A percentile compares a stretch with the other conserved stretches of the same genome.
Evolutionary conservation across 2,888 invertebrate species (phyloP).

Genomic region (Molanna angustata): DNA sequence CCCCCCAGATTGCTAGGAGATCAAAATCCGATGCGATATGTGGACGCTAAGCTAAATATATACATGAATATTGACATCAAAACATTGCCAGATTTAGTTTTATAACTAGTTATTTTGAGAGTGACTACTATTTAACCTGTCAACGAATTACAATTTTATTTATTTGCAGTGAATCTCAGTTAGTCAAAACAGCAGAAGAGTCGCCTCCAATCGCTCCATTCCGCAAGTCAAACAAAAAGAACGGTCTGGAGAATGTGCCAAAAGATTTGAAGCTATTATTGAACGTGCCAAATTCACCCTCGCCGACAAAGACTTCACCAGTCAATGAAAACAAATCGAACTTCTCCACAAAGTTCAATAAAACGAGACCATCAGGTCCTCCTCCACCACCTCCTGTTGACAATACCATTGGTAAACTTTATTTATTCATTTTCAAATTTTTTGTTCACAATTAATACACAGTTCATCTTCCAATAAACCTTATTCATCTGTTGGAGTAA

Average conservation of each 20-base stretch:
- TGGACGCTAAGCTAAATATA: too few relatives aligned
- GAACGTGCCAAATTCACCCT: too few relatives aligned
- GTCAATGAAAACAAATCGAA: conserved; percentile 11
- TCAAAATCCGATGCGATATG: too few relatives aligned
- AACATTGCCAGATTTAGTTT: too few relatives aligned
- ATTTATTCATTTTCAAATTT: background rate
- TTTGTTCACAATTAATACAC: too few relatives aligned
- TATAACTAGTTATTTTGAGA: too few relatives aligned
- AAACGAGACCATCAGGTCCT: conserved; percentile 40
- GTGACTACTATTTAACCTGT: too few relatives aligned
- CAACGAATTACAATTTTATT: background rate
- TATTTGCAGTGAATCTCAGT: conserved; percentile 6
- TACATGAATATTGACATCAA: too few relatives aligned
- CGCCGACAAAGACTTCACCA: conserved; percentile 10
- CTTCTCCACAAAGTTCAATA: conserved; percentile 5
- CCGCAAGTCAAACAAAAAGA: conserved; percentile 17
- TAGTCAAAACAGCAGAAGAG: conserved; percentile 7
- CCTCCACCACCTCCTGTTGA: conserved; percentile 44
- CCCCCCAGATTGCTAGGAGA: too few relatives aligned
- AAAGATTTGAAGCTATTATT: background rate
- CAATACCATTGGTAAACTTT: background rate
- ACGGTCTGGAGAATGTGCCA: background rate
- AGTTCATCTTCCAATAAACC: too few relatives aligned
- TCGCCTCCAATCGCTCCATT: conserved; percentile 16
- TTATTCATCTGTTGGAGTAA: too few relatives aligned